Evolutionary conservation across 2,888 invertebrate genomes (phyloP), one percentile per base, ranked within the genome.

Genomic region (Heterodera filipjevi): DNA sequence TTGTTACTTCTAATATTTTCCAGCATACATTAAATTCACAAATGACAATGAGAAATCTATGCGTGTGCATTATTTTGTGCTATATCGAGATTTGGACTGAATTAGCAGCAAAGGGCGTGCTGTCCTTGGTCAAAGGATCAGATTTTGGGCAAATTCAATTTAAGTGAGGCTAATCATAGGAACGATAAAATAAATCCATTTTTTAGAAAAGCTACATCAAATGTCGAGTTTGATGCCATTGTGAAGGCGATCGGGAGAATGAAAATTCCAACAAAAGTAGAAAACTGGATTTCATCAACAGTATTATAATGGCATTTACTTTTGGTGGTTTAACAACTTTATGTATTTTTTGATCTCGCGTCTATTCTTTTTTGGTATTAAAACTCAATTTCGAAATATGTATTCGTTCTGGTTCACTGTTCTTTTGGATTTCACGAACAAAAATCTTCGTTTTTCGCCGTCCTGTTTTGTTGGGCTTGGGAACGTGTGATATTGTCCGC

Each of bases 71-170:
- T 39, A 19, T 39, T 27, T 71, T 75, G 68, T 75, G 30, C 77
- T 77, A 16, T 68, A 30, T 19, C 27, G 64, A 74, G 78, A 78
- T 14, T 49, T 78, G 49, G 75, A 78, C 66, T n/a, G 78, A 78
- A 66, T 68, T 78, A n/a, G 66, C 74, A n/a, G 39, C 74, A 22
- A 44, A 66, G n/a, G 72, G 68, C 8, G n/a, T 44, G 27, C 46
- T 78, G 14, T 46, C 46, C 19, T 27, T 78, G 66, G 22, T 59
- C 33, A 78, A 74, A 39, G 71, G 70, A 5, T 59, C 70, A 1
- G 78, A 78, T 78, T 59, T 76, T 59, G 78, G 78, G 14, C 78
- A 78, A 49, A 35, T 78, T 27, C 66, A 74, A 35, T 78, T 68
- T 22, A 59, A 64, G 78, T 59, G 27, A 59, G 27, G 0, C 2